phyloP scores from a whole-genome alignment of 2,113 vertebrate genomes.

The Danio rerio region GRCz12tu NC_133198.1:44441001-44441500 shows the following conservation, averaged over 20 bases:
- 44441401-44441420: too few relatives aligned
- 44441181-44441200: slow-evolving; percentile 11
- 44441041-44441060: too few relatives aligned
- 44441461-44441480: too few relatives aligned
- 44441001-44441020: background rate
- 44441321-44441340: background rate
- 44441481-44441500: too few relatives aligned
- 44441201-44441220: slow-evolving; percentile 25
- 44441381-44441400: too few relatives aligned
- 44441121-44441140: slow-evolving; percentile 11
- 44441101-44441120: background rate
- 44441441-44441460: too few relatives aligned
- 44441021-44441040: background rate
- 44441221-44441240: background rate
- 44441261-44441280: background rate
- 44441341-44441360: background rate
- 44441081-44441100: too few relatives aligned
- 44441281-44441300: background rate
- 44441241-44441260: background rate
- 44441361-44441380: too few relatives aligned
- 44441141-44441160: slow-evolving; percentile 2
- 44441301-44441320: too few relatives aligned
- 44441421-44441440: too few relatives aligned
- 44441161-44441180: background rate
- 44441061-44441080: too few relatives aligned